A percentile compares a stretch with the other conserved stretches of the same genome.
These are phyloP conservation scores for Clarias laeviceps DNA, from an alignment of 2,797 vertebrate species.

Conservation along the genomic window DNA sequence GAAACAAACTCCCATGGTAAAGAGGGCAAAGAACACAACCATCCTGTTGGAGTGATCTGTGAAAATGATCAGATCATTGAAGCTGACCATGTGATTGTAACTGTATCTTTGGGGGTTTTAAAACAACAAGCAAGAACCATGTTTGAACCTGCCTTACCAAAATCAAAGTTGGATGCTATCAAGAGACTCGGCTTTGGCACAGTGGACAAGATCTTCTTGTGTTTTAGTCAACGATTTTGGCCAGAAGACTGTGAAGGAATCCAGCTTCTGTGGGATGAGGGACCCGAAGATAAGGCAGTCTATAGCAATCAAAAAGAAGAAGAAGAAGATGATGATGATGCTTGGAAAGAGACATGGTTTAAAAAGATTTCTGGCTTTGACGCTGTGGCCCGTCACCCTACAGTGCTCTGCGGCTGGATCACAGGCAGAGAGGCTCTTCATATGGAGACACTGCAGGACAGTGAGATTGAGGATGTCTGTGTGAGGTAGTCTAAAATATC, in stretches of 20 bases:
- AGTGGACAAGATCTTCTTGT: slow-evolving; percentile 66
- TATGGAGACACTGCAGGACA: slow-evolving; percentile 64
- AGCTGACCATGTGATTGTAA: slow-evolving; percentile 65
- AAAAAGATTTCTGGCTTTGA: slow-evolving; percentile 69
- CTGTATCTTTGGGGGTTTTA: slow-evolving; percentile 63
- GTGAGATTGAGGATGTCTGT: slow-evolving; percentile 57
- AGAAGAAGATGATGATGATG: background rate
- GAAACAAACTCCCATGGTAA: background rate
- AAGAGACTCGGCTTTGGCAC: slow-evolving; percentile 64
- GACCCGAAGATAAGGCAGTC: slow-evolving; percentile 58
- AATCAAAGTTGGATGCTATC: slow-evolving; percentile 59
- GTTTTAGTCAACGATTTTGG: slow-evolving; percentile 64
- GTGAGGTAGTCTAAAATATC: slow-evolving; percentile 51
- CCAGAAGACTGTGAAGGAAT: slow-evolving; percentile 64
- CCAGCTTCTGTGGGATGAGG: slow-evolving; percentile 64
- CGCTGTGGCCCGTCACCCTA: slow-evolving; percentile 62
- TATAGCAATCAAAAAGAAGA: slow-evolving; percentile 38
- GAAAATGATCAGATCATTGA: slow-evolving; percentile 59
- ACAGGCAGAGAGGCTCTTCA: slow-evolving; percentile 64
- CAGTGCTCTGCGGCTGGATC: slow-evolving; percentile 67
- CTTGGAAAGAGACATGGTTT: slow-evolving; percentile 62
- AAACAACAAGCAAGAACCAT: slow-evolving; percentile 55
- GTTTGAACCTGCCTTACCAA: slow-evolving; percentile 62
- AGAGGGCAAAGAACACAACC: background rate
- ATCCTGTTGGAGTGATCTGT: slow-evolving; percentile 60